phyloP scores from a whole-genome alignment of 2,888 invertebrate genomes.

The Tiphia femorata region DNA sequence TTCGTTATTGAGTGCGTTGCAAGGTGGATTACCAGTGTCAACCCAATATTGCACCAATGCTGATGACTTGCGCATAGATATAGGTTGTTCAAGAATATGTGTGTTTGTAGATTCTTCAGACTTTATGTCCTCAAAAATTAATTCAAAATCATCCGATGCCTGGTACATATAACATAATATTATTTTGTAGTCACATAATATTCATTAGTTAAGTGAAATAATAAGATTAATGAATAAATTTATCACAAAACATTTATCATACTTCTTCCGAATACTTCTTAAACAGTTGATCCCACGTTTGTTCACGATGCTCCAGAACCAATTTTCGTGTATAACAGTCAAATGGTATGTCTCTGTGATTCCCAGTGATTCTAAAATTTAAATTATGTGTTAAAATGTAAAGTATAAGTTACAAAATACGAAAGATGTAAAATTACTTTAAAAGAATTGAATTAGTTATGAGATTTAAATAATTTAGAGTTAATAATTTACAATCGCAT shows the following conservation, averaged over 20 bases:
- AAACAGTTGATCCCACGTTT: constrained; percentile 49
- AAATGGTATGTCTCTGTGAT: not conserved
- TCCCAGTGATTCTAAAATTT: constrained; percentile 19
- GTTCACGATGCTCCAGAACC: constrained; percentile 31
- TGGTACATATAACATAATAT: constrained; percentile 17
- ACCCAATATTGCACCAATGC: constrained; percentile 56
- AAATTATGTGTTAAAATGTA: too few relatives aligned
- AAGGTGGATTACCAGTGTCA: constrained; percentile 53
- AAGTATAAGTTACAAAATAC: too few relatives aligned
- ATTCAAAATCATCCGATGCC: constrained; percentile 35
- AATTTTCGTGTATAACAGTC: constrained; percentile 25
- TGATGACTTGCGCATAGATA: constrained; percentile 42
- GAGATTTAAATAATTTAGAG: not conserved
- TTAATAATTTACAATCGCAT: not conserved
- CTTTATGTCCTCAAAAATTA: constrained; percentile 30
- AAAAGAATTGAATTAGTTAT: constrained; percentile 13
- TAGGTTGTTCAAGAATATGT: constrained; percentile 14
- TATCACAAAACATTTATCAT: constrained; percentile 4
- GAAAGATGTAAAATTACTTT: constrained; percentile 4
- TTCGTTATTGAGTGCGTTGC: constrained; percentile 10
- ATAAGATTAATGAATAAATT: not conserved
- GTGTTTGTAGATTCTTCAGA: constrained; percentile 10
- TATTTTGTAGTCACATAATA: not conserved
- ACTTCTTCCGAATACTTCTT: constrained; percentile 46
- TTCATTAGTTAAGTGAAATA: not conserved